A percentile compares a stretch with the other conserved stretches of the same genome.
phyloP scores from a whole-genome alignment of 2,888 invertebrate species.

The Apotomis capreana region DNA sequence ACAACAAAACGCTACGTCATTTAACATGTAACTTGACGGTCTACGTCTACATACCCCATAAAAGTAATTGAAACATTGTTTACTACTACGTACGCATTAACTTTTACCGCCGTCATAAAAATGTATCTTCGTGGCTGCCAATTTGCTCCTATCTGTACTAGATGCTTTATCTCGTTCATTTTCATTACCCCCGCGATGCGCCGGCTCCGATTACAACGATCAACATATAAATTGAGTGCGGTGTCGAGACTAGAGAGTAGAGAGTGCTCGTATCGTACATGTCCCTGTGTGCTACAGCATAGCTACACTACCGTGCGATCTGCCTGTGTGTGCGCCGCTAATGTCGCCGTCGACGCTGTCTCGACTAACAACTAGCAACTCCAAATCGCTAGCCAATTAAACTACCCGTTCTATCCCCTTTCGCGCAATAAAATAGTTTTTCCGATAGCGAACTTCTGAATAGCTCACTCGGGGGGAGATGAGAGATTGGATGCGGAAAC shows the following conservation, averaged over 20 bases:
- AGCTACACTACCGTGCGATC: too few species aligned
- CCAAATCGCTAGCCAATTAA: constrained; percentile 24
- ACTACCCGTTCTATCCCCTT: constrained; percentile 14
- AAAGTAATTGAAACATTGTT: constrained; percentile 24
- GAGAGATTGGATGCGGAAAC: constrained; percentile 28
- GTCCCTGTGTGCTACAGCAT: not conserved
- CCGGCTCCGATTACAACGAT: constrained; percentile 7
- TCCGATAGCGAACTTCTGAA: constrained; percentile 17
- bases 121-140: constrained; percentile 12
- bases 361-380: not conserved
- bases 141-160: constrained; percentile 20
- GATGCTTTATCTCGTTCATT: constrained; percentile 7
- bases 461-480: constrained; percentile 22
- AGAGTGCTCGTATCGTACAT: not conserved
- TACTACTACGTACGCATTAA: constrained; percentile 1
- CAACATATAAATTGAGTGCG: constrained; percentile 22
- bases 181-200: not conserved
- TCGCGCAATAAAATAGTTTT: constrained; percentile 24
- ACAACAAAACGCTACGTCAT: too few species aligned
- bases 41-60: not conserved
- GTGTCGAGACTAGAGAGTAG: not conserved
- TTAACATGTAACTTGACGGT: too few species aligned
- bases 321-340: not conserved
- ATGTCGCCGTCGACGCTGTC: not conserved
- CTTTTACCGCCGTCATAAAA: constrained; percentile 20